These are phyloP conservation scores for Phallusia fumigata DNA, from an alignment of 23 tunicate genomes.

Conservation along the genomic window DNA sequence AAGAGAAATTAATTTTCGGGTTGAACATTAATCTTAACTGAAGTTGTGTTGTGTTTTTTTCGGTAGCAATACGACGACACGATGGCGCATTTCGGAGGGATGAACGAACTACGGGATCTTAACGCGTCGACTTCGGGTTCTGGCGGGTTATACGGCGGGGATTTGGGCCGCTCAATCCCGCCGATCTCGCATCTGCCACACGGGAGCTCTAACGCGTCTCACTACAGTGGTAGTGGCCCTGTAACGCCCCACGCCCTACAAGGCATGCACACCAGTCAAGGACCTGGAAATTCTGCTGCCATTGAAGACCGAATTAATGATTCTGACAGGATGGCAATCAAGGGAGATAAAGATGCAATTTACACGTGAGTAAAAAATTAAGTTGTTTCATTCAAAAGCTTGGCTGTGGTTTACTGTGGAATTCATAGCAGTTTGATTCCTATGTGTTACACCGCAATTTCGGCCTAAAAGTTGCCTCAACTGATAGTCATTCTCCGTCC, in stretches of 20 bases:
- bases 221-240: constrained; percentile 30
- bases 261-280: constrained; percentile 35
- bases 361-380: constrained; percentile 58
- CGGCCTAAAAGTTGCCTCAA: neutral
- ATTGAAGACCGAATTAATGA: constrained; percentile 64
- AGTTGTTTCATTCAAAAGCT: neutral
- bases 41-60: neutral
- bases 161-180: constrained; percentile 71
- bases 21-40: constrained; percentile 12
- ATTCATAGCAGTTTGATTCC: neutral
- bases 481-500: neutral
- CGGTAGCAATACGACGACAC: constrained; percentile 74
- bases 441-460: neutral
- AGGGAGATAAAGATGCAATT: constrained; percentile 76
- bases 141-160: constrained; percentile 78
- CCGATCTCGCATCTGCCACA: constrained; percentile 57
- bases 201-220: constrained; percentile 46
- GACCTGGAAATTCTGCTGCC: constrained; percentile 14
- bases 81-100: constrained; percentile 77
- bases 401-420: neutral
- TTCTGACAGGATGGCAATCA: constrained; percentile 47
- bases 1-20: neutral
- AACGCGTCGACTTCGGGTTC: constrained; percentile 51
- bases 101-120: constrained; percentile 63
- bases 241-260: constrained; percentile 42